phyloP scores from a whole-genome alignment of 2,113 vertebrate genomes.

The Phylloscopus trochiloides region DNA sequence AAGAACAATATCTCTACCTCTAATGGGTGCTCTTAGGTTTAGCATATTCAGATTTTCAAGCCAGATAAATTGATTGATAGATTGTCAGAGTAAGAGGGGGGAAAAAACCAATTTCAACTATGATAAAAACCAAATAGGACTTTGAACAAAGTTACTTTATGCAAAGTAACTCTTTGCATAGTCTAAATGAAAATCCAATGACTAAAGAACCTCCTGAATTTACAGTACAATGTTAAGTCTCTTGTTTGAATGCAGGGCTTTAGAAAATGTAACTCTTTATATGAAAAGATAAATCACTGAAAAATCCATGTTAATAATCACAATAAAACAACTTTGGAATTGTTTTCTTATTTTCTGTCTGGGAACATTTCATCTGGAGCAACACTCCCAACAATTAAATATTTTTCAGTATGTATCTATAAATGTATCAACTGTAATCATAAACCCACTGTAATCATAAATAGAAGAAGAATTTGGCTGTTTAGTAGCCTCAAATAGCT shows the following conservation, averaged over 20 bases:
- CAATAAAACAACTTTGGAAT: neutral
- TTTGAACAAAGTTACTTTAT: neutral
- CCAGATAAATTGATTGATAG: neutral
- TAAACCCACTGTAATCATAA: neutral
- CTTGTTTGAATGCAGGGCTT: neutral
- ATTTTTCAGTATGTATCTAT: neutral
- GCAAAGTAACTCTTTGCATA: neutral
- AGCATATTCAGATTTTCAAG: neutral
- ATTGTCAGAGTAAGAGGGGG: neutral
- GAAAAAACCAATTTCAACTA: neutral
- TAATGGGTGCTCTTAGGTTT: neutral
- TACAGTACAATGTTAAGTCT: neutral
- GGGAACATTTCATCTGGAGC: neutral
- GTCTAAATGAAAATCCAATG: neutral
- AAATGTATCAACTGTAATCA: neutral
- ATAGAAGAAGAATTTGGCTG: neutral
- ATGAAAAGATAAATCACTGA: neutral
- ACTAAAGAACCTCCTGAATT: neutral
- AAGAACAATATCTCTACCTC: neutral
- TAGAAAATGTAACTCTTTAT: neutral
- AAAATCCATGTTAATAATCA: neutral
- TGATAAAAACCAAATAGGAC: neutral
- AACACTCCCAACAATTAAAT: neutral
- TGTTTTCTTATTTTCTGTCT: neutral
- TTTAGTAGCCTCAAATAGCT: neutral